Conservation (phyloP, 92 coral and sea anemone species). For the Parazoanthus atlanticus region DNA sequence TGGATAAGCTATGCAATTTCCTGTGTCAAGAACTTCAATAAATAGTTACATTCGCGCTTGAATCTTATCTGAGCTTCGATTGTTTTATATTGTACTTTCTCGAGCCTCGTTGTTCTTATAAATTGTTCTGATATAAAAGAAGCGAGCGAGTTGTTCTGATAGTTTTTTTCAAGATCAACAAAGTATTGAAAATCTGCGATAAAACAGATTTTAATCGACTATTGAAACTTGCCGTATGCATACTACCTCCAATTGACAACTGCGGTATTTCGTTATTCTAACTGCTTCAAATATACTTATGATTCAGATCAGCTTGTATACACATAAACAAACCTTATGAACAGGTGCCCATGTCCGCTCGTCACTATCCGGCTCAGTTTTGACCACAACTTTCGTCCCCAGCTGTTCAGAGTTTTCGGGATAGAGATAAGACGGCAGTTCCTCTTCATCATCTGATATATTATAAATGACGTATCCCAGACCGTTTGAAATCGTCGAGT, state of each 20-base stretch:
- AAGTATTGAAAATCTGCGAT: no score
- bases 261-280: background rate
- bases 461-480: background rate
- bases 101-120: no score
- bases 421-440: constrained; percentile 1
- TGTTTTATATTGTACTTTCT: no score
- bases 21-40: no score
- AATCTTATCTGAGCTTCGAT: no score
- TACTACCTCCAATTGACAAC: background rate
- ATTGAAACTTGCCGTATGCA: no score
- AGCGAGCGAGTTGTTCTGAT: no score
- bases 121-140: no score
- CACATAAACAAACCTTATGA: background rate
- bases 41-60: no score
- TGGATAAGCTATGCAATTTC: no score
- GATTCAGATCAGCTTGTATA: no score
- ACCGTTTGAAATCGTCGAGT: background rate
- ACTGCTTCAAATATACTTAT: background rate
- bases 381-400: background rate
- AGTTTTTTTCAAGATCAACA: no score
- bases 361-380: background rate
- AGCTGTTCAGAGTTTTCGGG: background rate
- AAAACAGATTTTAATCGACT: background rate
- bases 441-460: constrained; percentile 17
- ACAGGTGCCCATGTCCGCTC: background rate